Evolutionary conservation across 2,797 vertebrate species (phyloP), one percentile per base, ranked within the genome.

Genomic region (Eulemur mongoz): DNA sequence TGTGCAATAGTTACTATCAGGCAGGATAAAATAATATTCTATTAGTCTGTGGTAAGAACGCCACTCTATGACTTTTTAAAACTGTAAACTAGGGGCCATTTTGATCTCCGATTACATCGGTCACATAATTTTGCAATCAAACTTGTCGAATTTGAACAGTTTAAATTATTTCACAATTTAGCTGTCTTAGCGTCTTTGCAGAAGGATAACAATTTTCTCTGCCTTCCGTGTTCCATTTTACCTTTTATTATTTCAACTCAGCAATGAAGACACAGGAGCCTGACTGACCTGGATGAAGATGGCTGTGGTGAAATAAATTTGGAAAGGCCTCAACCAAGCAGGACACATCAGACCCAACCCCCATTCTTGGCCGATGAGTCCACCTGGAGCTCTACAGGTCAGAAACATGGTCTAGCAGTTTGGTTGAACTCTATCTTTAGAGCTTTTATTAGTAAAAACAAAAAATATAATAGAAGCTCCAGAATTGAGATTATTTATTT

Each of bases 161-260:
- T 96, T 87, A 95, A 97, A 96, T 40, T 81, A 84, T 88, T 72
- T 95, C 38, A 85, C 82, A 82, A 97, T 96, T 97, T 93, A 97
- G 96, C 84, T 96, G 91, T 95, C 91, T 65, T 67, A 69, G 82
- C n/a, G 45, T 81, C 76, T 91, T 91, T 83, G 88, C 73, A 95
- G 80, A 95, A 97, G 86, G 65, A 32, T 83, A 92, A 87, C 79
- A 93, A 94, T 96, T 96, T 94, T 80, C 91, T 96, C 91, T 93
- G 85, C 79, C 75, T 97, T 91, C 88, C 7, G 25, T 1, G 25
- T 23, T 89, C 45, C 63, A 27, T 78, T 93, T 96, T 95, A 78
- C 72, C 88, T 83, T 96, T 86, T 89, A 93, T 86, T 88, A 92
- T 92, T 96, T 89, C 69, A 85, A 63, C 65, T 92, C 27, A 67